These are phyloP conservation scores for Magallana angulata DNA, from an alignment of 1,140 invertebrate genomes.

Conservation along the genomic window DNA sequence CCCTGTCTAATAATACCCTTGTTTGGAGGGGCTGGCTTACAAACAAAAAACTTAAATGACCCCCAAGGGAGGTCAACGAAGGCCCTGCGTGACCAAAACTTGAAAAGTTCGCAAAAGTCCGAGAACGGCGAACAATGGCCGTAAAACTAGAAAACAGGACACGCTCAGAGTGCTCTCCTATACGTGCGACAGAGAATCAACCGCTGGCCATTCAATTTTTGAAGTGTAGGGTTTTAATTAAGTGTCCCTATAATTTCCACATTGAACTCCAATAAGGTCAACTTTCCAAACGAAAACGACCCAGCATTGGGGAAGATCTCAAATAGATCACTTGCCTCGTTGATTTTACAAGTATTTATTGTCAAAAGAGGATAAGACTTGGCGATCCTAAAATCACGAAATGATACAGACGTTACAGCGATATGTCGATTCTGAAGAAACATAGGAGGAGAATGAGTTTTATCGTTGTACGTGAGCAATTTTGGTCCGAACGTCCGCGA, in stretches of 20 bases:
- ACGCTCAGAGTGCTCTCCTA: background rate
- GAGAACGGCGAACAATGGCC: background rate
- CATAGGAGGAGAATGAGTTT: too few relatives aligned
- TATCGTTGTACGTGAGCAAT: too few relatives aligned
- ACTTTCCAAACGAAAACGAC: background rate
- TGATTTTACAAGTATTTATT: background rate
- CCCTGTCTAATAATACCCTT: constrained; percentile 16
- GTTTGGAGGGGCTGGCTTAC: background rate
- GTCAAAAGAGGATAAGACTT: background rate
- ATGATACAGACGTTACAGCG: too few relatives aligned
- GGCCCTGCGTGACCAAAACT: constrained; percentile 22
- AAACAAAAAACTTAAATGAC: constrained; percentile 21
- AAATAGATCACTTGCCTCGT: constrained; percentile 3
- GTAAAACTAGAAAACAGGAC: background rate
- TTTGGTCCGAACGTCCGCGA: too few relatives aligned
- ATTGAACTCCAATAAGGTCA: constrained; percentile 28
- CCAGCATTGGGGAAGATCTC: background rate
- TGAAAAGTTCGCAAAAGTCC: background rate
- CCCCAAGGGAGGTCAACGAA: background rate
- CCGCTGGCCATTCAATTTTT: background rate
- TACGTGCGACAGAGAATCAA: constrained; percentile 15
- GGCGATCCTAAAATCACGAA: too few relatives aligned
- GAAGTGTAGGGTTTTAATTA: constrained; percentile 14
- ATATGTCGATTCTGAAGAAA: too few relatives aligned
- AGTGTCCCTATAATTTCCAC: constrained; percentile 24